These are phyloP conservation scores for Melanocharis versteri DNA, from an alignment of 2,113 vertebrate genomes.

Conservation along the genomic window DNA sequence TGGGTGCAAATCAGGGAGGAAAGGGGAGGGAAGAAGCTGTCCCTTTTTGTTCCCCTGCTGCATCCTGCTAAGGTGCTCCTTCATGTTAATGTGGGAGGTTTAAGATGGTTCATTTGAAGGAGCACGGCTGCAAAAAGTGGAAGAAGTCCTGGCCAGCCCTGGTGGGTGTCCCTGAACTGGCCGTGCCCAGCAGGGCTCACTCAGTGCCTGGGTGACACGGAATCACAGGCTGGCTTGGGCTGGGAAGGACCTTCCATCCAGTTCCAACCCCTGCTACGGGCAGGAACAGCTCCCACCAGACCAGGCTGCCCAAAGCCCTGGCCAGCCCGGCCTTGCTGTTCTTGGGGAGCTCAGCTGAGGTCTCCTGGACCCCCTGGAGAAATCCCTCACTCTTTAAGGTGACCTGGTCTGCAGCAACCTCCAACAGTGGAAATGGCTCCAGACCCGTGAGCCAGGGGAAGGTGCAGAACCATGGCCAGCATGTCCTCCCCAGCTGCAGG, in stretches of 20 bases:
- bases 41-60: neutral
- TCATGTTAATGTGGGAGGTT: neutral
- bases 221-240: neutral
- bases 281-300: neutral
- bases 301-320: neutral
- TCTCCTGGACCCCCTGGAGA: neutral
- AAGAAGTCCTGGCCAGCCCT: neutral
- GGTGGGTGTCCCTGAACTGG: neutral
- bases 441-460: accelerated
- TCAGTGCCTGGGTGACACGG: accelerated
- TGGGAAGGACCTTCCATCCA: neutral
- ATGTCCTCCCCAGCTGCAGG: accelerated
- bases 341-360: neutral
- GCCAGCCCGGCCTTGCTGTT: neutral
- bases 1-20: no score
- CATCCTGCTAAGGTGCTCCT: neutral
- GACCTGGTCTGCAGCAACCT: neutral
- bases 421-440: accelerated
- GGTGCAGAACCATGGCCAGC: accelerated
- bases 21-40: neutral
- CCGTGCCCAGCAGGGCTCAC: accelerated
- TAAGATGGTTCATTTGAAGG: neutral
- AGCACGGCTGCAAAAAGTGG: neutral
- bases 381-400: neutral
- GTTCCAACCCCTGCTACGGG: neutral